Evolutionary conservation across 2,113 vertebrate genomes (phyloP), one percentile per base, ranked within the genome.

Genomic region (Eurypyga helias): DNA sequence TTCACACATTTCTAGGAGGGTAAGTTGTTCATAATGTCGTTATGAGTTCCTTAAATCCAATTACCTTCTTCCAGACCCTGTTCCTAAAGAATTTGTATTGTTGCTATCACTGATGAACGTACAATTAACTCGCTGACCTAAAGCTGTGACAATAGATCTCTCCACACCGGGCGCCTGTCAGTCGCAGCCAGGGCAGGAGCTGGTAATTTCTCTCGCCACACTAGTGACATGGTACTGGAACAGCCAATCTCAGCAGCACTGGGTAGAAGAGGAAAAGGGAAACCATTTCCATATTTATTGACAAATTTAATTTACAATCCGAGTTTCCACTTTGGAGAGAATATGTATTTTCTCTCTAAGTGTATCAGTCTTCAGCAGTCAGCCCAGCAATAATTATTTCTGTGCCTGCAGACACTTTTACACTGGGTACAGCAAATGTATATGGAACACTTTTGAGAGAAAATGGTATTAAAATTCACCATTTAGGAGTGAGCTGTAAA

Each of bases 261-360:
- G 64, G 51, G 36, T 18, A 38, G 57, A 55, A 33, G 45, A 80
- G 70, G 45, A 34, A 94, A 75, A 80, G 11, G 11, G 84, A 86
- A 93, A 48, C 51, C 49, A 93, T 97, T 97, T 96, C 96, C 96
- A 95, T 96, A 87, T 96, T 96, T 97, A 97, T 84, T 94, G 96
- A 96, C 93, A 97, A 91, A 96, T 91, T 83, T 87, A 94, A 97
- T 97, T 97, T 96, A 95, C 89, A 95, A 57, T 18, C 76, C 15
- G 41, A 77, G 28, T 43, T 95, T 78, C 87, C 83, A 64, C 78
- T 91, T 95, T 24, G 81, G 72, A 61, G 73, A 80, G 91, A 84
- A 78, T 18, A 89, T 65, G 38, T 87, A 90, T 96, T 95, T 82
- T 84, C 94, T 84, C 61, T 51, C 75, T 83, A 51, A 75, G 64